Evolutionary conservation across 2,888 invertebrate genomes (phyloP).

Genomic region (Ormyrus rosae): DNA sequence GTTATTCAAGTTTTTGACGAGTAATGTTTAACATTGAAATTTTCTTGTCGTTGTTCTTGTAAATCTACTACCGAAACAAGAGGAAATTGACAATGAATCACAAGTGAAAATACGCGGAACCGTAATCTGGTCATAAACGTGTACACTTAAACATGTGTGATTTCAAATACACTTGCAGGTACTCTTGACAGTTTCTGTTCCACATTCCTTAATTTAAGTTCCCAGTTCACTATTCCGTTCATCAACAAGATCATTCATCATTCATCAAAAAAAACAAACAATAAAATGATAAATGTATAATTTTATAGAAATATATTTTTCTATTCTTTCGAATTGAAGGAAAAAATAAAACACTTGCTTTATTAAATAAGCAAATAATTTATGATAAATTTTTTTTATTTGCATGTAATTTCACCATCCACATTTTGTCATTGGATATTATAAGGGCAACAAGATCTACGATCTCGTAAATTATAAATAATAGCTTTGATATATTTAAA

Average conservation of each 20-base stretch:
- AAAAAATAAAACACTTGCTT: no score
- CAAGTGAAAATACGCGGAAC: slow-evolving; percentile 31
- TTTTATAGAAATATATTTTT: no score
- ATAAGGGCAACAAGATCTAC: slow-evolving; percentile 17
- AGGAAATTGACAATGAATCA: slow-evolving; percentile 52
- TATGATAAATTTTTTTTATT: slow-evolving; percentile 13
- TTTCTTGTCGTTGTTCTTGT: background rate
- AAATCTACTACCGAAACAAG: background rate
- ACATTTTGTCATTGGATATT: slow-evolving; percentile 16
- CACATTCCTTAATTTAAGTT: slow-evolving; percentile 2
- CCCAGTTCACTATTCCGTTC: slow-evolving; percentile 16
- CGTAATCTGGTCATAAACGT: background rate
- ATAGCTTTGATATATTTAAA: slow-evolving; percentile 10
- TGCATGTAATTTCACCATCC: background rate
- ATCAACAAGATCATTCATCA: background rate
- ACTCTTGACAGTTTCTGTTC: slow-evolving; percentile 33
- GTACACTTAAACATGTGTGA: background rate
- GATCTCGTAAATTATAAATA: slow-evolving; percentile 39
- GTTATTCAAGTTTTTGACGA: background rate
- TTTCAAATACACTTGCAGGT: background rate
- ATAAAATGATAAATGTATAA: background rate
- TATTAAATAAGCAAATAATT: background rate
- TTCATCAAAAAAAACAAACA: background rate
- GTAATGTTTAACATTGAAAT: background rate
- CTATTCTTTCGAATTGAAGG: no score